Percentiles rank a stretch among this genome's conserved stretches.
phyloP scores from a whole-genome alignment of 2,113 vertebrate species.

The Perca schrenkii region DNA sequence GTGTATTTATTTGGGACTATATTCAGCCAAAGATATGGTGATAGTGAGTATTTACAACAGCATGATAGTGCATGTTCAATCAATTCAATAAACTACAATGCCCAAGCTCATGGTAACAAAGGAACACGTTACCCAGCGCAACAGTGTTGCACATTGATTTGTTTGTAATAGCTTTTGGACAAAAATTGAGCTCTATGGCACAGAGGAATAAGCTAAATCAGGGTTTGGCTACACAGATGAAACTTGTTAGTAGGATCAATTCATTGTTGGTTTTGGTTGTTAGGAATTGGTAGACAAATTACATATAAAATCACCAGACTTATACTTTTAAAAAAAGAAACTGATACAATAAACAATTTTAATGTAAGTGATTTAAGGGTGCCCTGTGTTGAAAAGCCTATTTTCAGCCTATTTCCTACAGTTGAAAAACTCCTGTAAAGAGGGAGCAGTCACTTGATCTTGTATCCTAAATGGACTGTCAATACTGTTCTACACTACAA shows the following conservation, averaged over 20 bases:
- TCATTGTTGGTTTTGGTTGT: not conserved
- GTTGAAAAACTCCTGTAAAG: not conserved
- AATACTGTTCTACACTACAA: conserved; percentile 54
- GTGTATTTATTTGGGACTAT: not conserved
- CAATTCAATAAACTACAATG: not conserved
- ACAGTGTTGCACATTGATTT: not conserved
- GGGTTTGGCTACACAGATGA: not conserved
- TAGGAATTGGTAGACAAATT: too few relatives aligned
- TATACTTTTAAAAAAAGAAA: not conserved
- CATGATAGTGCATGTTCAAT: not conserved
- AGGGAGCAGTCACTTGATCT: conserved; percentile 28
- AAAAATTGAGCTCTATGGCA: conserved; percentile 2
- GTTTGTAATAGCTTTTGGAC: not conserved
- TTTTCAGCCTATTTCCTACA: too few relatives aligned
- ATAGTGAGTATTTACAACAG: not conserved
- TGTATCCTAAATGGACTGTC: conserved; percentile 41
- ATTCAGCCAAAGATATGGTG: not conserved
- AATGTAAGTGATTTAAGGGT: not conserved
- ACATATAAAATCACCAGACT: not conserved
- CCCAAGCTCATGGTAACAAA: not conserved
- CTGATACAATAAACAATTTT: not conserved
- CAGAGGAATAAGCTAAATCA: not conserved
- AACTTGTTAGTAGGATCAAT: not conserved
- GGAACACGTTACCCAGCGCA: too few relatives aligned
- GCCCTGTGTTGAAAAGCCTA: not conserved